Evolutionary conservation across 2,113 vertebrate species (phyloP).

Genomic region (Spea multiplicata): DNA sequence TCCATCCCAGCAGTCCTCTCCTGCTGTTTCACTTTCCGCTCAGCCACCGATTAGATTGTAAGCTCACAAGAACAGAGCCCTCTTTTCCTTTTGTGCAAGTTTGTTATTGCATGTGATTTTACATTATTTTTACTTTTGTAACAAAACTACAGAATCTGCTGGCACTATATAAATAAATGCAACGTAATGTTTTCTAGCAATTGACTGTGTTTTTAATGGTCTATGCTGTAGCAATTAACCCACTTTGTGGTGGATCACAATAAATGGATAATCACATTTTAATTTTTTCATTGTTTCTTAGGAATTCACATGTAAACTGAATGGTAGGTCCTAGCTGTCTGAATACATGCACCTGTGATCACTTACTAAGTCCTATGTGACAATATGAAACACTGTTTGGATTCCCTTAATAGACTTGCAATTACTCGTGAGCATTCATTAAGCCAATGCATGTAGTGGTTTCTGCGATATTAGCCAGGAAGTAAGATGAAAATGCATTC

Average conservation of each 20-base stretch:
- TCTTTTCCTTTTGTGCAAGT: too few relatives aligned
- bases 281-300: neutral
- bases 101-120: too few relatives aligned
- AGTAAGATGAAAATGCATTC: conserved; percentile 1
- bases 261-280: neutral
- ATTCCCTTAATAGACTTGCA: neutral
- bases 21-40: too few relatives aligned
- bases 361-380: neutral
- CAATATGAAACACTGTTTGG: neutral
- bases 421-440: conserved; percentile 1
- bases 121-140: too few relatives aligned
- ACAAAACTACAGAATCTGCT: too few relatives aligned
- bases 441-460: neutral
- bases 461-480: neutral
- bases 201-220: neutral
- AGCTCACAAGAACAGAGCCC: too few relatives aligned
- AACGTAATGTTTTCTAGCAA: neutral
- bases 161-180: too few relatives aligned
- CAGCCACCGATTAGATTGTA: too few relatives aligned
- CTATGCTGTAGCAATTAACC: neutral
- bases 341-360: neutral
- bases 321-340: neutral
- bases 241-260: neutral
- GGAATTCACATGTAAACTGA: neutral
- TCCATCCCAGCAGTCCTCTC: too few relatives aligned